Evolutionary conservation across 2,113 vertebrate species (phyloP).

Genomic region (Lethenteron camtschaticum): DNA sequence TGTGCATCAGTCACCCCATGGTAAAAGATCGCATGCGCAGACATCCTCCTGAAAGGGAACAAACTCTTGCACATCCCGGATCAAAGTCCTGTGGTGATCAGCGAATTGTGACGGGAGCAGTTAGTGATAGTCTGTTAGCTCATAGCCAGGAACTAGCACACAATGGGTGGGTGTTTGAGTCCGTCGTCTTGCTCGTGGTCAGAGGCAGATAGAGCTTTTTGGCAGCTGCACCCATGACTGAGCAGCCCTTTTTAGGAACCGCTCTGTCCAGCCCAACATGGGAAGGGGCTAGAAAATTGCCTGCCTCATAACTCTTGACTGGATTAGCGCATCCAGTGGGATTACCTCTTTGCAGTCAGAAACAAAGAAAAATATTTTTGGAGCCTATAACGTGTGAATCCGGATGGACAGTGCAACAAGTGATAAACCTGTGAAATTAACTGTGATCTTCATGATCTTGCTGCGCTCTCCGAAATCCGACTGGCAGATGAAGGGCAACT

Average conservation of each 20-base stretch:
- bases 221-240: not conserved
- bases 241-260: slow-evolving; percentile 3
- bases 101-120: not conserved
- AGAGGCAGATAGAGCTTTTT: not conserved
- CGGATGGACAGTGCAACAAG: not conserved
- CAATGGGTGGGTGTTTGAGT: not conserved
- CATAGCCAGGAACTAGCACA: not conserved
- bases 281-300: not conserved
- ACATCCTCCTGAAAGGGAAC: too few species aligned
- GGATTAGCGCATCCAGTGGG: not conserved
- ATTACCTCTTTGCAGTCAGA: not conserved
- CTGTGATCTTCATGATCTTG: not conserved
- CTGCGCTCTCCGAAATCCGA: not conserved
- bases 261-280: not conserved
- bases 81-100: not conserved
- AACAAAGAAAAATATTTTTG: not conserved
- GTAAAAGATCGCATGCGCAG: too few species aligned
- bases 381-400: not conserved
- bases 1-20: too few species aligned
- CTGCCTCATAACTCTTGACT: not conserved
- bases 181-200: not conserved
- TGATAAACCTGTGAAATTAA: not conserved
- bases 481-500: not conserved
- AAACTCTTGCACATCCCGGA: too few species aligned
- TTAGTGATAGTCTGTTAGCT: not conserved